Base-by-base conservation (phyloP, 2,113 vertebrate genomes). In the Tachuris rubrigastra region DNA sequence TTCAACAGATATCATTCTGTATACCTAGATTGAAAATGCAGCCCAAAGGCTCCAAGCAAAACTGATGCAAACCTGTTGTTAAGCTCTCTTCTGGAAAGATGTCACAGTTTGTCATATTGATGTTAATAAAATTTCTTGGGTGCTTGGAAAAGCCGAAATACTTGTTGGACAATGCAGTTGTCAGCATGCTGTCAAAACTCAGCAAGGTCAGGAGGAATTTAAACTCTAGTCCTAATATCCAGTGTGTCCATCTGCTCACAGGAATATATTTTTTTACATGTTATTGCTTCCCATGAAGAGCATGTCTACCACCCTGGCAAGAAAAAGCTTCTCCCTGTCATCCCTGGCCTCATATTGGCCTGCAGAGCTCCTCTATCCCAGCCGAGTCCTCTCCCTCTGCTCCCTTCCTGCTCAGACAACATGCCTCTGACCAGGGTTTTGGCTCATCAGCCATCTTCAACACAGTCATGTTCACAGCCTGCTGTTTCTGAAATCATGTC, bases 391-490 rank as follows among this genome's bases (percentile, higher is more conserved):
- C 24, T 86, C 52, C 31, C 58, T 85, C n/a, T 69, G 58, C 78
- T 95, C 23, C 20, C 10, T 14, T 83, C 23, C 42, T 83, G 46
- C 50, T 85, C 59, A 76, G 63, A 28, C 62, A 85, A 30, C 18
- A 10, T 0, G 30, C 25, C 74, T 93, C 66, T 79, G 71, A 73
- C 41, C 1, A 5, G 66, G 18, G 7, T 62, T 91, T 94, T 92
- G 88, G 85, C 75, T 90, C 82, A 49, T 90, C 62, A 90, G 41
- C 53, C 50, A 14, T 56, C 66, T 85, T 87, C 71, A 90, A 74
- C 68, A 63, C 37, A 90, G 19, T 5, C 39, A n/a, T 84, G 91
- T 96, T 95, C 86, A 84, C 86, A 93, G 83, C 76, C 80, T 96
- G 80, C 73, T 92, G 35, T 9, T 74, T 85, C 81, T 89, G 68